These are phyloP conservation scores for Pachypeltis micranthus DNA, from an alignment of 1,140 invertebrate species.

Conservation along the genomic window DNA sequence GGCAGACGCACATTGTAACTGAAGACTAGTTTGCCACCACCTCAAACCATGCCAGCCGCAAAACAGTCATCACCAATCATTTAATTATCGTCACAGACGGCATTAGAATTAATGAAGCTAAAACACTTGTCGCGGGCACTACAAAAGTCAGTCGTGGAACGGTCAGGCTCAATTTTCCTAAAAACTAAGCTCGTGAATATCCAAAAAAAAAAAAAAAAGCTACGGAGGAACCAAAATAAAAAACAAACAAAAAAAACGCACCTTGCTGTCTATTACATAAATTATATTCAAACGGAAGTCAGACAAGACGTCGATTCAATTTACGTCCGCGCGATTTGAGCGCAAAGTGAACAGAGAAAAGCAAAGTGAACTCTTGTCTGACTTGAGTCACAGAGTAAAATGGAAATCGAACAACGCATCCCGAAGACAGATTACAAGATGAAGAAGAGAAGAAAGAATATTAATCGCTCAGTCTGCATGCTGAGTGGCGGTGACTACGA, in stretches of 20 bases:
- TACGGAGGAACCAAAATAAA: not conserved
- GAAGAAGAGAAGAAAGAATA: slow-evolving; percentile 14
- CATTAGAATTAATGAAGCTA: not conserved
- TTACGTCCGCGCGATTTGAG: no score
- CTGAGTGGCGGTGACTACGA: slow-evolving; percentile 6
- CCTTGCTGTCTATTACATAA: not conserved
- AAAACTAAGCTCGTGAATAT: slow-evolving; percentile 21
- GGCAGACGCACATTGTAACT: not conserved
- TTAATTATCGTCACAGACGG: slow-evolving; percentile 1
- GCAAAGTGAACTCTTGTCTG: slow-evolving; percentile 20
- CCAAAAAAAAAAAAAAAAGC: slow-evolving; percentile 11
- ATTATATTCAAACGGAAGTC: slow-evolving; percentile 5
- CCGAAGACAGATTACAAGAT: slow-evolving; percentile 16
- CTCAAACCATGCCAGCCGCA: not conserved
- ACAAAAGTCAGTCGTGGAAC: slow-evolving; percentile 7
- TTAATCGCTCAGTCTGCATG: slow-evolving; percentile 18
- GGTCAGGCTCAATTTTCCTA: slow-evolving; percentile 17
- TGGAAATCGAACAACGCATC: slow-evolving; percentile 17
- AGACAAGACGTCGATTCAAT: no score
- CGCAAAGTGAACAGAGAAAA: no score
- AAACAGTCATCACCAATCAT: not conserved
- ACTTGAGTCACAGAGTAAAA: slow-evolving; percentile 8
- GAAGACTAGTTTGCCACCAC: not conserved
- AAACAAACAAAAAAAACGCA: not conserved
- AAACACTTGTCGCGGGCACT: slow-evolving; percentile 14